A percentile compares a stretch with the other conserved stretches of the same genome.
These are phyloP conservation scores for Mycetomoellerius zeteki DNA, from an alignment of 1,140 invertebrate genomes.

Conservation along the genomic window DNA sequence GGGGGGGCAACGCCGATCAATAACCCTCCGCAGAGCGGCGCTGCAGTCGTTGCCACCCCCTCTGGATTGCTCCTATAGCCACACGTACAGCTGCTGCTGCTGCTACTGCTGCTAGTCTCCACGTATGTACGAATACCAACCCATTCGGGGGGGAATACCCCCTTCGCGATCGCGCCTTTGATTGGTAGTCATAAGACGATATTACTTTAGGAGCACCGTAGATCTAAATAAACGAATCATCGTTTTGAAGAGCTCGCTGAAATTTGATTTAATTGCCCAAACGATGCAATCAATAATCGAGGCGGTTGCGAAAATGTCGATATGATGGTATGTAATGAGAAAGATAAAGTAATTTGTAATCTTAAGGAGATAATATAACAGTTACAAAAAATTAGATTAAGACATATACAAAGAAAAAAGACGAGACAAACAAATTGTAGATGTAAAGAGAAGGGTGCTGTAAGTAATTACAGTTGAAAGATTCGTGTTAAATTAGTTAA, in stretches of 20 bases:
- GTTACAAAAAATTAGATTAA: neutral
- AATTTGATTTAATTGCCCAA: constrained; percentile 52
- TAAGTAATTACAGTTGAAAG: neutral
- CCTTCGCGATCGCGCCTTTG: neutral
- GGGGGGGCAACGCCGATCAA: constrained; percentile 81
- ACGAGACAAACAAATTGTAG: neutral
- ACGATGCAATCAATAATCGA: constrained; percentile 42
- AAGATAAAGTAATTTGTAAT: neutral
- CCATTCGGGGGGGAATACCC: neutral
- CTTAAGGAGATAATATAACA: neutral
- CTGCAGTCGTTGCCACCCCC: constrained; percentile 73
- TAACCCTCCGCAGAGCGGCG: constrained; percentile 83
- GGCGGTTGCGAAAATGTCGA: neutral
- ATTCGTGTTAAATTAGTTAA: no score
- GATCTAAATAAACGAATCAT: constrained; percentile 46
- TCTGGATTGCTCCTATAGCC: constrained; percentile 72
- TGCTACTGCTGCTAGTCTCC: constrained; percentile 17
- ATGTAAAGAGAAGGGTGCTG: no score
- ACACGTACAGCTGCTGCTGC: constrained; percentile 62
- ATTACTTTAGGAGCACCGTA: constrained; percentile 24
- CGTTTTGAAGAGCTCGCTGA: neutral
- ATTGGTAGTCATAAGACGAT: constrained; percentile 58
- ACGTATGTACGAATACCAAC: constrained; percentile 36
- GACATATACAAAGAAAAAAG: neutral
- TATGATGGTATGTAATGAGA: neutral